These are phyloP conservation scores for Hestina assimilis DNA, from an alignment of 1,140 invertebrate species.

Conservation along the genomic window DNA sequence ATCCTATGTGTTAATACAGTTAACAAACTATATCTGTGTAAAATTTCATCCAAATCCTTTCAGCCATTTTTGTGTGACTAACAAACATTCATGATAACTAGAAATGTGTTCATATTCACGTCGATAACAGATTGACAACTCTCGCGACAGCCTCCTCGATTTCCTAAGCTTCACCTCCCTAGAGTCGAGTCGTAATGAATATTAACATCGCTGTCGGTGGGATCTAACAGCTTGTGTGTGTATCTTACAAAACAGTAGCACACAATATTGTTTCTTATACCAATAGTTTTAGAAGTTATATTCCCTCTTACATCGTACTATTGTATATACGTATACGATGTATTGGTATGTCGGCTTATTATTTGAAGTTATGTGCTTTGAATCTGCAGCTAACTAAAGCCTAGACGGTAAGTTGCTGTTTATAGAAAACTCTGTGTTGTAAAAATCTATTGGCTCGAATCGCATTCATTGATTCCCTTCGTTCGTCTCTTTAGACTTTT, in stretches of 20 bases:
- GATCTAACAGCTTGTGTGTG: constrained; percentile 22
- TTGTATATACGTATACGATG: constrained; percentile 9
- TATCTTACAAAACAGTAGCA: neutral
- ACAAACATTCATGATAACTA: neutral
- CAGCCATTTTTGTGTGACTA: too few species aligned
- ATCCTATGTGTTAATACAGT: too few species aligned
- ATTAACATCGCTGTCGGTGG: constrained; percentile 44
- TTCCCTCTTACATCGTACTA: neutral
- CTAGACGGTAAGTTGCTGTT: neutral
- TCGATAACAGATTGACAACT: constrained; percentile 33
- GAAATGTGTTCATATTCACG: constrained; percentile 1
- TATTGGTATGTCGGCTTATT: neutral
- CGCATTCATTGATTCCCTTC: neutral
- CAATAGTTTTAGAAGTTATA: neutral
- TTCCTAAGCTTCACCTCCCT: constrained; percentile 41
- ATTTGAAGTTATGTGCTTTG: constrained; percentile 15
- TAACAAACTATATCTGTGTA: too few species aligned
- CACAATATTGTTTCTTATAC: constrained; percentile 4
- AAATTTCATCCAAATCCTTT: too few species aligned
- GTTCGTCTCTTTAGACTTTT: neutral
- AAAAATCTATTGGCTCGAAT: constrained; percentile 7
- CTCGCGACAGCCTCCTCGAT: constrained; percentile 41
- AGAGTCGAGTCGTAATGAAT: constrained; percentile 51
- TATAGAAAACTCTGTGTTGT: neutral
- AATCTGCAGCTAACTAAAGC: constrained; percentile 5